Evolutionary conservation across 2,888 invertebrate species (phyloP).

Genomic region (Pterostichus madidus): DNA sequence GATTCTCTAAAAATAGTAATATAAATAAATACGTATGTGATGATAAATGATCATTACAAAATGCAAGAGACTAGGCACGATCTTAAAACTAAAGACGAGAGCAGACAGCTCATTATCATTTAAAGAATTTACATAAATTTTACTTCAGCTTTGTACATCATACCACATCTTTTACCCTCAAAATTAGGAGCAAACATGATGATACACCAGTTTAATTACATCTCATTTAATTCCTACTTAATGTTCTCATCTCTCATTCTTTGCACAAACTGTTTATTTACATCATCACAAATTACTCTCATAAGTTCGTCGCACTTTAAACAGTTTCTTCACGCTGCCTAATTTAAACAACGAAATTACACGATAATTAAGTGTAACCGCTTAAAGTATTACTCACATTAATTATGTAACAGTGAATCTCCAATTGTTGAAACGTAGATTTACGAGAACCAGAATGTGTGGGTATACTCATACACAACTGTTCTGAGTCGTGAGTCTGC

Average conservation of each 20-base stretch:
- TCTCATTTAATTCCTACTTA: conserved; percentile 33
- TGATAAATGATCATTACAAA: no score
- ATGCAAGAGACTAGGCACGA: no score
- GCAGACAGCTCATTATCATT: no score
- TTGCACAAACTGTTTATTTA: conserved; percentile 54
- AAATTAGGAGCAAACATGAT: conserved; percentile 52
- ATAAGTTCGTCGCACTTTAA: conserved; percentile 51
- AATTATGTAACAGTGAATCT: conserved; percentile 48
- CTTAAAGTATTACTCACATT: conserved; percentile 49
- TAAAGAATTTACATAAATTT: no score
- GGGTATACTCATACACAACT: neutral
- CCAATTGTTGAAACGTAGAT: conserved; percentile 38
- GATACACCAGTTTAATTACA: conserved; percentile 44
- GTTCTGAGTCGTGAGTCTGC: neutral
- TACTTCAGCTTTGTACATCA: neutral
- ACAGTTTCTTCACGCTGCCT: conserved; percentile 52
- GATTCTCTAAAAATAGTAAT: no score
- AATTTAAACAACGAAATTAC: conserved; percentile 54
- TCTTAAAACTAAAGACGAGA: no score
- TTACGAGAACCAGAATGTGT: conserved; percentile 21
- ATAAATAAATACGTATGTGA: no score
- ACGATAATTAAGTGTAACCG: conserved; percentile 52
- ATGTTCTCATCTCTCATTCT: conserved; percentile 36
- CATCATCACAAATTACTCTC: conserved; percentile 47
- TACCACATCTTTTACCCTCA: conserved; percentile 17